Base-by-base conservation (phyloP, 2,888 invertebrate genomes). In the Drosophila subquinaria region DNA sequence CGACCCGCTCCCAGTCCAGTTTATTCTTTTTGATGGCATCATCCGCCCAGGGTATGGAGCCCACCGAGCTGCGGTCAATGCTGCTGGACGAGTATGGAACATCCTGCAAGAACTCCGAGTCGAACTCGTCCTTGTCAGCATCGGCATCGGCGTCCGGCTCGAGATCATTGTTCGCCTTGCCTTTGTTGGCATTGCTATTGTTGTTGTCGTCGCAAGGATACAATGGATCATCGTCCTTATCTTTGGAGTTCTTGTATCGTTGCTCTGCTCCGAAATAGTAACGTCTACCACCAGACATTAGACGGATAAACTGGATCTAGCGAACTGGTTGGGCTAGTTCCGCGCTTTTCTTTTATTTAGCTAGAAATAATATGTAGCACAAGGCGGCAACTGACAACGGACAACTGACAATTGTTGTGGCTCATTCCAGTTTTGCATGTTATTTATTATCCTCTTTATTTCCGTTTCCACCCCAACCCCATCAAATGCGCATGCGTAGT, bases 31-130 rank as follows among this genome's bases (percentile, higher is more conserved):
- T 92, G 13, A 93, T 92, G 15, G 93, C 93, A 86, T 93, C 93
- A 64, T 92, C 92, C 3, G 93, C 92, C 93, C 93, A 93, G 0
- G 93, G 93, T 65, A 93, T 93, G 27, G 93, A 93, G n/a, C 92
- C 92, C 59, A 92, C 90, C 8, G 92, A 92, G 64, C 92, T 92
- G 47, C 93, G 89, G 64, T 92, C 93, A 27, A 90, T 70, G 64
- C 92, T 92, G 66, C 92, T 92, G 2, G 92, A 92, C 10, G 93
- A 92, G 62, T 90, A 91, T 53, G 91, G 92, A 15, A 92, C 87
- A 69, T 92, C 91, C 30, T 91, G 90, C 64, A 88, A 66, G 63
- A 89, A 92, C 48, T 92, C 93, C 0, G 88, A 90, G 69, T 90
- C 91, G 55, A 38, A 38, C 38, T 91, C 87, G 69, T 87, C 84